These are phyloP conservation scores for Morbakka virulenta DNA, from an alignment of 30 jellyfish, hydroid and myxozoan species.

Conservation along the genomic window DNA sequence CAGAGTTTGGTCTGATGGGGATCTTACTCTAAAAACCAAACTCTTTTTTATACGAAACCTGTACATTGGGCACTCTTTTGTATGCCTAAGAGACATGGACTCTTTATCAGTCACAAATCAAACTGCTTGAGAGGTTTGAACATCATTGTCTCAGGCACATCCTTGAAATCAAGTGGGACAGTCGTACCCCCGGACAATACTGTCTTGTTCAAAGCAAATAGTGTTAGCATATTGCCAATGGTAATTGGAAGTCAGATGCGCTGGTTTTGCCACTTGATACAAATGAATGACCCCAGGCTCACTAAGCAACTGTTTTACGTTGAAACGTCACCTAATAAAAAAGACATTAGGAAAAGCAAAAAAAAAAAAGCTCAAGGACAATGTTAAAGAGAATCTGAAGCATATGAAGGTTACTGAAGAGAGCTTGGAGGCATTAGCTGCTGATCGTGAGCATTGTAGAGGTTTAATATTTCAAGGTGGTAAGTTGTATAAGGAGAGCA, in stretches of 20 bases:
- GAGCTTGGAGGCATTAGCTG: background rate
- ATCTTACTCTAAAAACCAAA: background rate
- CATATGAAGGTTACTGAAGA: background rate
- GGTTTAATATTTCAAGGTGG: background rate
- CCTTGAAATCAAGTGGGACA: background rate
- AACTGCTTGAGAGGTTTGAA: background rate
- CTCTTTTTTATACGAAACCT: background rate
- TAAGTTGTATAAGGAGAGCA: background rate
- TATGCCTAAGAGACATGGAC: background rate
- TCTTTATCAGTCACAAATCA: background rate
- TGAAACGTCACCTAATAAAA: too few relatives aligned
- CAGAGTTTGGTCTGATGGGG: background rate
- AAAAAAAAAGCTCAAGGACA: background rate
- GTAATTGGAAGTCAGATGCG: background rate
- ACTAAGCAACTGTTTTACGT: background rate
- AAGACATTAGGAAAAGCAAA: background rate
- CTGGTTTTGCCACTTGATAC: background rate
- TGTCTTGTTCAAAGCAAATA: background rate
- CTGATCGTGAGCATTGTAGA: background rate
- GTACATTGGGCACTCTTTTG: background rate
- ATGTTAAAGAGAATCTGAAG: background rate
- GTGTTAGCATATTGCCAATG: background rate
- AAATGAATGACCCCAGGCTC: background rate
- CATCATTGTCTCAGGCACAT: background rate
- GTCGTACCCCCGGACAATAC: background rate